phyloP scores from a whole-genome alignment of 2,113 vertebrate genomes.

The Cochlearius cochlearius region DNA sequence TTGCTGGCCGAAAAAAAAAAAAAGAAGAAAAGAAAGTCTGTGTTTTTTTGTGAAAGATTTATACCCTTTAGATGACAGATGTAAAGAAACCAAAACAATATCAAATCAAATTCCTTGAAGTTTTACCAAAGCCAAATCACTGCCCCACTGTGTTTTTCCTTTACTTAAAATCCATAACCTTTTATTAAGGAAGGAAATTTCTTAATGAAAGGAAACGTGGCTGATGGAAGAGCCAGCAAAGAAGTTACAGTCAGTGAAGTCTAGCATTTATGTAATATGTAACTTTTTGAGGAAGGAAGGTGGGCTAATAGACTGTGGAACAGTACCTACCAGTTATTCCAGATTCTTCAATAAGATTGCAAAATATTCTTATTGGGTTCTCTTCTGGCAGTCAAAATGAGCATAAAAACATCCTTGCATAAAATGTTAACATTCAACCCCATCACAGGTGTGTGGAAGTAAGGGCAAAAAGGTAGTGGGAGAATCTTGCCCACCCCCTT shows the following conservation, averaged over 20 bases:
- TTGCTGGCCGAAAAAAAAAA: not conserved
- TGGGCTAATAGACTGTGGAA: not conserved
- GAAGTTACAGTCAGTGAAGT: not conserved
- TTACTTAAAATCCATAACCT: not conserved
- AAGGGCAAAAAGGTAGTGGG: not conserved
- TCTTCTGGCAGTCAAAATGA: not conserved
- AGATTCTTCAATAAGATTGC: not conserved
- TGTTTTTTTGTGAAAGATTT: not conserved
- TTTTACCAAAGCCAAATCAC: not conserved
- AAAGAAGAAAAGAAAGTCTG: not conserved
- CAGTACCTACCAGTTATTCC: not conserved
- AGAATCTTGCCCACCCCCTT: not conserved
- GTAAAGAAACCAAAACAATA: not conserved
- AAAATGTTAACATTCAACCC: not conserved
- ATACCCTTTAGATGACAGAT: not conserved
- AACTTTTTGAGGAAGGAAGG: not conserved
- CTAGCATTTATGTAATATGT: not conserved
- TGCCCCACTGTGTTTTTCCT: not conserved
- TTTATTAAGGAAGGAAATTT: not conserved
- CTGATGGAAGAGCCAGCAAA: not conserved
- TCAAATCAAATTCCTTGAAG: not conserved
- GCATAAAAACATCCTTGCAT: not conserved
- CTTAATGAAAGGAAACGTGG: not conserved
- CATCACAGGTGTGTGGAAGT: not conserved
- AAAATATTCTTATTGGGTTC: not conserved